Evolutionary conservation across 1,140 invertebrate species (phyloP), one percentile per base, ranked within the genome.

Genomic region (Polypedilum pembai): DNA sequence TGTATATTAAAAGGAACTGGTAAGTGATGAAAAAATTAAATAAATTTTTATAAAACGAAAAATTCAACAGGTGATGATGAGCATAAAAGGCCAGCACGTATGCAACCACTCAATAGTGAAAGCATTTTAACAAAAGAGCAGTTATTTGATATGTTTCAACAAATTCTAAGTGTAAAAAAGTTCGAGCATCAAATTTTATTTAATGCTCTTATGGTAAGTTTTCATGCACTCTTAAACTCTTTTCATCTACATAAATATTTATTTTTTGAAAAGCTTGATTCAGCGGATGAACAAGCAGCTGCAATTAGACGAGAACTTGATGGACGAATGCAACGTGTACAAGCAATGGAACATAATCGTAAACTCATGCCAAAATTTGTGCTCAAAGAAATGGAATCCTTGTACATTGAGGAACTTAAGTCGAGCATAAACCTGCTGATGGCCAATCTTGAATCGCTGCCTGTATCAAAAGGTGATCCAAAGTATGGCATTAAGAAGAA

Each of bases 121-220:
- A 86, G 93, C 77, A 95, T 97, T 79, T 86, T 97, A 75, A 94
- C 93, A 75, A 98, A 98, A 84, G 96, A 98, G 81, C 96, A 98
- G 83, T 88, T 99, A 0, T 99, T 98, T 85, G 98, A 99, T 84
- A 98, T 99, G 94, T 99, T 99, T 85, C 98, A 99, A 83, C 96
- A 98, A 84, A 98, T 99, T 77, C 85, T 99, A 75, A 91, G 92
- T 66, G 93, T 99, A 10, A 99, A 99, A 86, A 99, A 99, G 84
- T 99, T 99, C 84, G 98, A 99, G 85, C 98, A 99, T 85, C 97
- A 99, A 85, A 90, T 99, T 79, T 88, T 99, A 73, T 99, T 96
- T 85, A 99, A 99, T 87, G 96, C 97, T 77, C 88, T 99, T 80
- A 92, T 99, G 90, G 94, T 96, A 84, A 85, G 80, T 81, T 33